These are phyloP conservation scores for Pampus argenteus DNA, from an alignment of 2,797 vertebrate species.

Conservation along the genomic window DNA sequence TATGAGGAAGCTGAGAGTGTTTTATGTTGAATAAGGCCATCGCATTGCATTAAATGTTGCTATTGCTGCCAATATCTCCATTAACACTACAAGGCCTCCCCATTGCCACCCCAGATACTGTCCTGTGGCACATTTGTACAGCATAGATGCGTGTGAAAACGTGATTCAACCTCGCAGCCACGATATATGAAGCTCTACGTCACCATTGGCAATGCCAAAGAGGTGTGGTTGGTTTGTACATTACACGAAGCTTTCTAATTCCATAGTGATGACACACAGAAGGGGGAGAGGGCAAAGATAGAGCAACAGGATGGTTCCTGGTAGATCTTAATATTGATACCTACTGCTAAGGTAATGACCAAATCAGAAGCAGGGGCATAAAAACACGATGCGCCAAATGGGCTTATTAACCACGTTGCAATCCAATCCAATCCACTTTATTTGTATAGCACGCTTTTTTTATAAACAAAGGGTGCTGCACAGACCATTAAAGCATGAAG, in stretches of 20 bases:
- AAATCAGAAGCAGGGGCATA: not conserved
- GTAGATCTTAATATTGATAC: constrained; percentile 2
- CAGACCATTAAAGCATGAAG: no score
- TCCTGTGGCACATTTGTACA: constrained; percentile 34
- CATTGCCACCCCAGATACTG: not conserved
- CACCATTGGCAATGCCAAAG: constrained; percentile 36
- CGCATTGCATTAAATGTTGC: constrained; percentile 30
- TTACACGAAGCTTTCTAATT: constrained; percentile 12
- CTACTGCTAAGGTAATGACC: not conserved
- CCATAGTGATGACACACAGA: constrained; percentile 1
- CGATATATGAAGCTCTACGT: constrained; percentile 7
- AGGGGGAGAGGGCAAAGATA: not conserved
- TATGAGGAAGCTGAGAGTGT: constrained; percentile 48
- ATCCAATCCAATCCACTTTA: no score
- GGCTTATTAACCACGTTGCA: no score
- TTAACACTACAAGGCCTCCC: not conserved
- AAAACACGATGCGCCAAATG: not conserved
- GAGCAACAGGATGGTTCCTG: constrained; percentile 12
- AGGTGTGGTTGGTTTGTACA: constrained; percentile 11
- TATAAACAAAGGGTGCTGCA: no score
- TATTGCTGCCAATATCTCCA: constrained; percentile 29
- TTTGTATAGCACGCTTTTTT: no score
- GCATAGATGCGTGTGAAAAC: constrained; percentile 28
- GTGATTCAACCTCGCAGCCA: constrained; percentile 24
- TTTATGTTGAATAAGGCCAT: constrained; percentile 49